phyloP scores from a whole-genome alignment of 2,888 invertebrate genomes.

The Sarcophaga rosellei region DNA sequence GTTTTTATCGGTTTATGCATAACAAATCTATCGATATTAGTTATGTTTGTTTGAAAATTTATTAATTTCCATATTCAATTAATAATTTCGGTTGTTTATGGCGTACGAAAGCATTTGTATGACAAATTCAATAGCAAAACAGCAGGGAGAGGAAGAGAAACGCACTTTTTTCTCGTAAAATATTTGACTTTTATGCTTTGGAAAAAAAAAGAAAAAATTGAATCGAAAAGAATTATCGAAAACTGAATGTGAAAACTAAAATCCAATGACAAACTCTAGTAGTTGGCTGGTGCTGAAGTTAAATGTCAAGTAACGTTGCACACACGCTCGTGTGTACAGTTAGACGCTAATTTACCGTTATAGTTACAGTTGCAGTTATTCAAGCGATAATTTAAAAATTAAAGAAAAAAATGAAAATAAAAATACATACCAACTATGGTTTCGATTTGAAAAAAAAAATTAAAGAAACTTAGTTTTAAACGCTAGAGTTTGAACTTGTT shows the following conservation, averaged over 20 bases:
- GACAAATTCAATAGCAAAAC: conserved; percentile 34
- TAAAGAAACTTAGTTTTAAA: conserved; percentile 36
- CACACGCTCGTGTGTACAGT: neutral
- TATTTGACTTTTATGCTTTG: conserved; percentile 34
- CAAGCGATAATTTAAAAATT: neutral
- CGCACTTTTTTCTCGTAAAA: neutral
- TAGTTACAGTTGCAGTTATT: conserved; percentile 24
- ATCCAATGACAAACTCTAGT: conserved; percentile 47
- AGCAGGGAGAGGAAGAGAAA: neutral
- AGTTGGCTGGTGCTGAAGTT: conserved; percentile 58
- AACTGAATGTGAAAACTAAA: neutral
- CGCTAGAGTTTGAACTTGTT: conserved; percentile 51
- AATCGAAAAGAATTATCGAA: neutral
- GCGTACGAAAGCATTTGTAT: conserved; percentile 24
- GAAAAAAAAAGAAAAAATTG: no score
- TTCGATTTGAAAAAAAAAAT: neutral
- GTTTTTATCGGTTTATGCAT: neutral
- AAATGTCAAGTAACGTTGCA: conserved; percentile 60
- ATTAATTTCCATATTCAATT: conserved; percentile 59
- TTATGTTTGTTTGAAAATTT: conserved; percentile 34
- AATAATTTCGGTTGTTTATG: conserved; percentile 55
- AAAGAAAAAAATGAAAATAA: neutral
- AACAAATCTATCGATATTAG: neutral
- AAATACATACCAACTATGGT: no score
- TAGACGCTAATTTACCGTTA: conserved; percentile 34